Evolutionary conservation across 2,888 invertebrate species (phyloP).

Genomic region (Rhingia campestris): DNA sequence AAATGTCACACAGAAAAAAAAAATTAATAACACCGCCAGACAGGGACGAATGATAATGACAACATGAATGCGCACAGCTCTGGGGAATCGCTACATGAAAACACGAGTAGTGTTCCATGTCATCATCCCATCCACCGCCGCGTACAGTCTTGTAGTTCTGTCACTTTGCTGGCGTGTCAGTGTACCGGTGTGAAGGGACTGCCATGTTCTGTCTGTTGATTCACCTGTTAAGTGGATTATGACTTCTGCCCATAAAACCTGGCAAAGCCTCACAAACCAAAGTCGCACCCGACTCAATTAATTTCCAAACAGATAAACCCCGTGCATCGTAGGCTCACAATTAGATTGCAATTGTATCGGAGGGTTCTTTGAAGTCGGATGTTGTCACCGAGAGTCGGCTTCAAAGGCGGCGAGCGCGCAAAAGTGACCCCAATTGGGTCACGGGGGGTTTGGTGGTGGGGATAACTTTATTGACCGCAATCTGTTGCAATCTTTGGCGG

Average conservation of each 20-base stretch:
- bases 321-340: slow-evolving; percentile 1
- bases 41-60: slow-evolving; percentile 46
- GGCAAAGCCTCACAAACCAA: slow-evolving; percentile 22
- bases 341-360: slow-evolving; percentile 21
- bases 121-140: slow-evolving; percentile 10
- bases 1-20: slow-evolving; percentile 13
- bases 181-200: slow-evolving; percentile 17
- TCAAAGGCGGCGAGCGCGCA: slow-evolving; percentile 15
- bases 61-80: slow-evolving; percentile 51
- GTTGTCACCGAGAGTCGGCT: slow-evolving; percentile 20
- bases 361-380: slow-evolving; percentile 18
- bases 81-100: slow-evolving; percentile 44
- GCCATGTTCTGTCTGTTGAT: slow-evolving; percentile 39
- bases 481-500: slow-evolving; percentile 6
- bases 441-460: not conserved
- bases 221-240: slow-evolving; percentile 69
- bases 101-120: slow-evolving; percentile 24
- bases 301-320: slow-evolving; percentile 26
- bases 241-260: slow-evolving; percentile 53
- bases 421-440: slow-evolving; percentile 31
- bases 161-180: slow-evolving; percentile 3
- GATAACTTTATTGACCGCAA: slow-evolving; percentile 28
- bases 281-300: slow-evolving; percentile 46
- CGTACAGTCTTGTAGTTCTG: not conserved
- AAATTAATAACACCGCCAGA: slow-evolving; percentile 18